Conservation (phyloP, 2,797 vertebrate species). For the Lepidocolaptes lacrymiger region DNA sequence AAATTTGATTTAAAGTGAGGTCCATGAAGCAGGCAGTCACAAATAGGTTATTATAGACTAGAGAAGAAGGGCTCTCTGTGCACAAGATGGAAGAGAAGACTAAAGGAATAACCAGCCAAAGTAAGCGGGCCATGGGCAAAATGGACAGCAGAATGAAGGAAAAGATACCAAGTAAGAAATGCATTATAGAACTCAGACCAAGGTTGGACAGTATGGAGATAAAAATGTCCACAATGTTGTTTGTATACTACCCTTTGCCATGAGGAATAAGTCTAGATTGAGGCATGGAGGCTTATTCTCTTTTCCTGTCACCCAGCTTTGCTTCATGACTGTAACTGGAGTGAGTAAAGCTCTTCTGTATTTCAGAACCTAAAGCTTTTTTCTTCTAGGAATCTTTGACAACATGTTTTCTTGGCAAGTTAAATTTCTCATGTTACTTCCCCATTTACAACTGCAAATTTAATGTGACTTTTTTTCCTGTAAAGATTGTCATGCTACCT, state of each 20-base stretch:
- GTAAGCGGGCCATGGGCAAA: background rate
- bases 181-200: background rate
- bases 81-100: background rate
- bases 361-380: background rate
- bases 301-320: background rate
- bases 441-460: background rate
- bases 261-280: background rate
- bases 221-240: background rate
- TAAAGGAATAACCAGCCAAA: background rate
- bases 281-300: background rate
- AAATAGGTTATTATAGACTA: background rate
- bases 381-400: background rate
- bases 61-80: background rate
- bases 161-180: background rate
- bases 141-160: background rate
- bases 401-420: background rate
- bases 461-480: background rate
- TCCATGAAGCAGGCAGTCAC: background rate
- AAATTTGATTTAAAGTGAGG: background rate
- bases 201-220: background rate
- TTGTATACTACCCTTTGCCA: background rate
- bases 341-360: fast-evolving
- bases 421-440: background rate
- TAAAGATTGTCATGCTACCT: background rate
- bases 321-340: background rate